A percentile compares a stretch with the other conserved stretches of the same genome.
Evolutionary conservation across 1,140 invertebrate genomes (phyloP).

Genomic region (Drosophila sulfurigaster): DNA sequence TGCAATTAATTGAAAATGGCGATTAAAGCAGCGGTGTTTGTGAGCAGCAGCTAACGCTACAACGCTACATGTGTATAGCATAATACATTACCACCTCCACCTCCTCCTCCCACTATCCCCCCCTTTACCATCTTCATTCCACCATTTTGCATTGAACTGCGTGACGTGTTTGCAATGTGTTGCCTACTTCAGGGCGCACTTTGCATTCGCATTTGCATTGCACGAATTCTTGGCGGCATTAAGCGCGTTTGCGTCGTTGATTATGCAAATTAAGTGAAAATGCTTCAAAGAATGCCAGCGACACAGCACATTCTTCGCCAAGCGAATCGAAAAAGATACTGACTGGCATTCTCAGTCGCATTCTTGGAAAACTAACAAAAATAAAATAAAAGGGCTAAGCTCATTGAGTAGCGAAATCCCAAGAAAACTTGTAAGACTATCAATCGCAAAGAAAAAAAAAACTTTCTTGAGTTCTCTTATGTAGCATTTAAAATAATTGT

Average conservation of each 20-base stretch:
- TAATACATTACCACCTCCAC: background rate
- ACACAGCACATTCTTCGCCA: slow-evolving; percentile 35
- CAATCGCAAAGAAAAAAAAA: no score
- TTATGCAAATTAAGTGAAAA: slow-evolving; percentile 50
- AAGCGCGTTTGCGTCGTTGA: slow-evolving; percentile 33
- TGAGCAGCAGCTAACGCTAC: slow-evolving; percentile 41
- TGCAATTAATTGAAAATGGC: slow-evolving; percentile 83
- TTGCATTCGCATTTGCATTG: slow-evolving; percentile 21
- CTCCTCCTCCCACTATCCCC: background rate
- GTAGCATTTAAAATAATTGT: no score
- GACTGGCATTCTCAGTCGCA: background rate
- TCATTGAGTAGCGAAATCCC: background rate
- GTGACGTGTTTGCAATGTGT: slow-evolving; percentile 43
- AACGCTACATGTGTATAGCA: slow-evolving; percentile 25
- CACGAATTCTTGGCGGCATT: slow-evolving; percentile 69
- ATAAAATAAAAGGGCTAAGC: slow-evolving; percentile 31
- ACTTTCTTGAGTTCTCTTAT: no score
- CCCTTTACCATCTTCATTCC: no score
- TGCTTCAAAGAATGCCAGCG: slow-evolving; percentile 46
- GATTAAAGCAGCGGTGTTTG: slow-evolving; percentile 69
- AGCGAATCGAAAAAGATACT: background rate
- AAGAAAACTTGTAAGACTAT: background rate
- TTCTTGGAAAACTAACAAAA: slow-evolving; percentile 2
- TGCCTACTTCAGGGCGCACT: slow-evolving; percentile 49
- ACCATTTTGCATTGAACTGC: slow-evolving; percentile 2